These are phyloP conservation scores for Eptesicus fuscus DNA, from an alignment of 2,113 vertebrate genomes.

Conservation along the genomic window DNA sequence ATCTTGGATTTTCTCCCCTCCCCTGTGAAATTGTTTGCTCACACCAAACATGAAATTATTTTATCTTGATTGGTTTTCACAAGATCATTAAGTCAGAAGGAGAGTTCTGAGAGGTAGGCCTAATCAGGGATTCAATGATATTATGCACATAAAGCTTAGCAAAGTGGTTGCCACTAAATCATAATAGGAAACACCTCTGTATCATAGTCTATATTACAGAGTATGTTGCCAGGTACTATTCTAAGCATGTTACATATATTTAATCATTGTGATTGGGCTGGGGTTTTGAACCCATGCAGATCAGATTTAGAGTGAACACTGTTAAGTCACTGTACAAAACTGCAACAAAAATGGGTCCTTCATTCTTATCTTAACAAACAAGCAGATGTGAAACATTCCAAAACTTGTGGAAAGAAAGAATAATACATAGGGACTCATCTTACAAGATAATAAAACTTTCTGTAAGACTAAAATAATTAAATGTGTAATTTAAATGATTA, in stretches of 20 bases:
- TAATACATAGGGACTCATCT: not conserved
- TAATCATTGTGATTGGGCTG: not conserved
- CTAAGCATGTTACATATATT: not conserved
- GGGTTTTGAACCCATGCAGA: not conserved
- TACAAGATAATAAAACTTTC: not conserved
- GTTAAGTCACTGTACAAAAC: not conserved
- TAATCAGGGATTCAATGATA: not conserved
- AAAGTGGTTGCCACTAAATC: not conserved
- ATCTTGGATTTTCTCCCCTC: not conserved
- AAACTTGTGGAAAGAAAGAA: not conserved
- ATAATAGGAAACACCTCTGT: not conserved
- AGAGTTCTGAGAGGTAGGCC: not conserved
- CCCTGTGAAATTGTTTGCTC: not conserved
- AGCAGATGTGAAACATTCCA: not conserved
- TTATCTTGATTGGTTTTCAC: not conserved
- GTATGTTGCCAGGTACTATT: not conserved
- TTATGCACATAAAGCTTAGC: not conserved
- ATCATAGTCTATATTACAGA: not conserved
- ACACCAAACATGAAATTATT: not conserved
- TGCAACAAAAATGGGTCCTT: not conserved
- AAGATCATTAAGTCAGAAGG: not conserved
- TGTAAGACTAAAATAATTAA: constrained; percentile 6
- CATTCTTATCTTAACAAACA: not conserved
- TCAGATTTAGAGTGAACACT: not conserved
- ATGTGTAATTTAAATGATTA: constrained; percentile 34